These are phyloP conservation scores for Vulpes lagopus DNA, from an alignment of 2,113 vertebrate genomes.

Conservation along the genomic window DNA sequence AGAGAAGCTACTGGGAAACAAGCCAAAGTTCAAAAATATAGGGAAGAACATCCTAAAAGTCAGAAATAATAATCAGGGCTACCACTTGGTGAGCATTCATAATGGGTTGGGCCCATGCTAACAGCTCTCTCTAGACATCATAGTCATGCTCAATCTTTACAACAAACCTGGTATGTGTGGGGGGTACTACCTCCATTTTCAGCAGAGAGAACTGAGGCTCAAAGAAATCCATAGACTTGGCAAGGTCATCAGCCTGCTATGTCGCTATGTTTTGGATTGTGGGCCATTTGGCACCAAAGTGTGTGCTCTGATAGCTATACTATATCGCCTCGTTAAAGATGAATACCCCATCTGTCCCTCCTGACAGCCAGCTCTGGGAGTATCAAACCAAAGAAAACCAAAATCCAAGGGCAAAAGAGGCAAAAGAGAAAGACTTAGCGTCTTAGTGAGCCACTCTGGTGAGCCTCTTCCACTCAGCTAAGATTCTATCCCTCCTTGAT, in stretches of 20 bases:
- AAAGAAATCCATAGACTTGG: not conserved
- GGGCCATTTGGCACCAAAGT: not conserved
- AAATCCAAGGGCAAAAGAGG: not conserved
- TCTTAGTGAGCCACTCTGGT: not conserved
- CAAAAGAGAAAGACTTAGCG: not conserved
- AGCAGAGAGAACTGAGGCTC: not conserved
- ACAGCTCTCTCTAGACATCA: accelerated
- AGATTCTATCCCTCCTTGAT: not conserved
- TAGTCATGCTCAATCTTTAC: not conserved
- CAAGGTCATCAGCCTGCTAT: not conserved
- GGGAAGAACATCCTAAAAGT: not conserved
- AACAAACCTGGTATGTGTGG: not conserved
- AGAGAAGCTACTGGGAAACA: not conserved
- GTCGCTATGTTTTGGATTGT: not conserved
- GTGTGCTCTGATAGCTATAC: not conserved
- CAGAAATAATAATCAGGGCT: not conserved
- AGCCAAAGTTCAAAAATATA: not conserved
- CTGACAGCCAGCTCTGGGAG: not conserved
- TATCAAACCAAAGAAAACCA: constrained; percentile 16
- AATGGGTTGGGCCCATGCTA: not conserved
- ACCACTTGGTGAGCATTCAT: not conserved
- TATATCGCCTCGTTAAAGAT: not conserved
- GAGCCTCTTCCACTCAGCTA: not conserved
- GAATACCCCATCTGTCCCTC: not conserved
- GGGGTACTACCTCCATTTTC: not conserved